Base-by-base conservation (phyloP, 2,113 vertebrate species). In the Pholis gunnellus region DNA sequence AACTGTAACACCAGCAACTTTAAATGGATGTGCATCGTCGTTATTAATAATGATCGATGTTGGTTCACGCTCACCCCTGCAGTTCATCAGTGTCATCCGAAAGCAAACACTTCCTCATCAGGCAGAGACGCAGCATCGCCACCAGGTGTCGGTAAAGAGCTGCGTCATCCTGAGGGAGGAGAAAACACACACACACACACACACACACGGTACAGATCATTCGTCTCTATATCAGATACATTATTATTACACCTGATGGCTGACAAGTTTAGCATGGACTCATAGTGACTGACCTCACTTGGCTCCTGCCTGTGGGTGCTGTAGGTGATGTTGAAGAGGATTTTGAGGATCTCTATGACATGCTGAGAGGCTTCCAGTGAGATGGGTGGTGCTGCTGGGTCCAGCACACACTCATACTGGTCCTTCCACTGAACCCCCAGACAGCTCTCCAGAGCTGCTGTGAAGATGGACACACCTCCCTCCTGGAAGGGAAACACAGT, bases 121-220 rank as follows among this genome's bases (percentile, higher is more conserved):
- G 84, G 89, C 96, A 96, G 85, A 95, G 90, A 65, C 94, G 94
- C 78, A 96, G 88, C 27, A 96, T 89, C 0, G 94, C 95, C 52
- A 93, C 95, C 60, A 96, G 95, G 77, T 95, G 95, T 85, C 95
- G 92, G 86, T 95, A 96, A 44, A 95, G 93, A 88, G 93, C 94
- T 9, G 93, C 93, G 34, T 92, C 91, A 61, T 95, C 94, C 96
- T 96, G 73, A 73, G 17, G 31, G n/a, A 27, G 8, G 1, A 56
- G 29, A 29, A 59, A 25, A 48, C 40, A 57, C 11, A 61, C 36
- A 38, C 36, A 38, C 36, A 1, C 7, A 38, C 36, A 38, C 36
- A 38, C 36, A 38, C 36, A 50, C 52, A 54, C 52, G 11, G 48
- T 5, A 27, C 5, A 38, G 13, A 2, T n/a, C 29, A 18, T 70